These are phyloP conservation scores for Ethmia dodecea DNA, from an alignment of 2,888 invertebrate genomes.

Conservation along the genomic window DNA sequence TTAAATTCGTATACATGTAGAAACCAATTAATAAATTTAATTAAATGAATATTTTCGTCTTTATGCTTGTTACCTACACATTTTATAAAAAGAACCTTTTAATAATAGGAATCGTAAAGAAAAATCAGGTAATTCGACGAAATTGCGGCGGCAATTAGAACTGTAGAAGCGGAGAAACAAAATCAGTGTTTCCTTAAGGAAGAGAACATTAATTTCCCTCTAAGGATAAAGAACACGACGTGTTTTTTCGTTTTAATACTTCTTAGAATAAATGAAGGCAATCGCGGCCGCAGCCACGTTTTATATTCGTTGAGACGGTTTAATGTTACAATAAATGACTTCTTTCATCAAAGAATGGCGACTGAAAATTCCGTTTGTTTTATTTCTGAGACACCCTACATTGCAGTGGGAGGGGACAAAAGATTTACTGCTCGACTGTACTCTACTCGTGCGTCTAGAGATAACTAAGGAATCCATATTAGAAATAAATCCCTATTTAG, in stretches of 20 bases:
- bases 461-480: slow-evolving; percentile 1
- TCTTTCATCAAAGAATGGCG: slow-evolving; percentile 29
- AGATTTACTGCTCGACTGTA: slow-evolving; percentile 19
- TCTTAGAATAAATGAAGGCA: slow-evolving; percentile 41
- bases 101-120: too few relatives aligned
- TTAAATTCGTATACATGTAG: too few relatives aligned
- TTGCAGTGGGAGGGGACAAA: slow-evolving; percentile 10
- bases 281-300: slow-evolving; percentile 30
- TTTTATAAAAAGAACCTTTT: too few relatives aligned
- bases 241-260: slow-evolving; percentile 26
- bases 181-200: slow-evolving; percentile 13
- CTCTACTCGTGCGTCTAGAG: background rate
- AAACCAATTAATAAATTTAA: too few relatives aligned
- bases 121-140: background rate
- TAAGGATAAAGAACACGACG: slow-evolving; percentile 16
- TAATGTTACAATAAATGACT: slow-evolving; percentile 32
- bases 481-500: too few relatives aligned
- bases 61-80: too few relatives aligned
- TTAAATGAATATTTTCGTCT: too few relatives aligned
- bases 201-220: slow-evolving; percentile 24
- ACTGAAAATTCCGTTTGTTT: slow-evolving; percentile 24
- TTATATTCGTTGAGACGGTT: slow-evolving; percentile 29
- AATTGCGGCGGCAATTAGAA: slow-evolving; percentile 19
- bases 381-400: slow-evolving; percentile 14
- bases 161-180: slow-evolving; percentile 5